phyloP scores from a whole-genome alignment of 2,888 invertebrate genomes.

The Rhimphoctona megacephalus region DNA sequence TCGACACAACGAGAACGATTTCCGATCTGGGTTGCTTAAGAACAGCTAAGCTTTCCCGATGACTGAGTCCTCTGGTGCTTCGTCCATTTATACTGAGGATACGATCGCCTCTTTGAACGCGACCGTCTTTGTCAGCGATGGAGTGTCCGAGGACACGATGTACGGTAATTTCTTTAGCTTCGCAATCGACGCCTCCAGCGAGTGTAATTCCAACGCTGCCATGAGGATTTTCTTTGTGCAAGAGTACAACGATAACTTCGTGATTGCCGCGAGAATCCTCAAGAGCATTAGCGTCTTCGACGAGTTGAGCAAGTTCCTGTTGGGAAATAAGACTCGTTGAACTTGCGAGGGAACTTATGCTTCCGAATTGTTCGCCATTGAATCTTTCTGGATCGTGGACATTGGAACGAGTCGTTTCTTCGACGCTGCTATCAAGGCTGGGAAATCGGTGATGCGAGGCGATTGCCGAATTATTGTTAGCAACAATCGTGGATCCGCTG shows the following conservation, averaged over 20 bases:
- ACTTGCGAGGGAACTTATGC: conserved; percentile 87
- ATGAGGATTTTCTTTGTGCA: conserved; percentile 89
- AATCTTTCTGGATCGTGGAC: conserved; percentile 77
- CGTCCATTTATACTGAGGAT: conserved; percentile 95
- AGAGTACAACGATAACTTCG: conserved; percentile 88
- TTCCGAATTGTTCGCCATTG: conserved; percentile 85
- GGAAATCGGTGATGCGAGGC: conserved; percentile 85
- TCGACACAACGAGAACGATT: conserved; percentile 91
- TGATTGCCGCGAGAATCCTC: conserved; percentile 86
- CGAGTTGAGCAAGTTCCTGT: conserved; percentile 88
- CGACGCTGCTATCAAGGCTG: conserved; percentile 86
- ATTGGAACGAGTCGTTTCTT: conserved; percentile 82
- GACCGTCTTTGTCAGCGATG: conserved; percentile 94
- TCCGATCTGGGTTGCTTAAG: conserved; percentile 93
- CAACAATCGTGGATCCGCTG: neutral
- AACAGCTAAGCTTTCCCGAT: conserved; percentile 94
- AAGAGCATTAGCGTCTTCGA: conserved; percentile 89
- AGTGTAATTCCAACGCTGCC: conserved; percentile 94
- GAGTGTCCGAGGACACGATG: conserved; percentile 95
- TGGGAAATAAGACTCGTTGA: conserved; percentile 87
- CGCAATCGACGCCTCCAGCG: conserved; percentile 96
- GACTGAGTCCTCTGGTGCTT: conserved; percentile 93
- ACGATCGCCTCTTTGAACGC: conserved; percentile 94
- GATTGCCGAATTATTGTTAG: neutral
- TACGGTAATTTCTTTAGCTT: conserved; percentile 96